A percentile compares a stretch with the other conserved stretches of the same genome.
Evolutionary conservation across 2,113 vertebrate genomes (phyloP).

Genomic region (Thamnaconus septentrionalis): DNA sequence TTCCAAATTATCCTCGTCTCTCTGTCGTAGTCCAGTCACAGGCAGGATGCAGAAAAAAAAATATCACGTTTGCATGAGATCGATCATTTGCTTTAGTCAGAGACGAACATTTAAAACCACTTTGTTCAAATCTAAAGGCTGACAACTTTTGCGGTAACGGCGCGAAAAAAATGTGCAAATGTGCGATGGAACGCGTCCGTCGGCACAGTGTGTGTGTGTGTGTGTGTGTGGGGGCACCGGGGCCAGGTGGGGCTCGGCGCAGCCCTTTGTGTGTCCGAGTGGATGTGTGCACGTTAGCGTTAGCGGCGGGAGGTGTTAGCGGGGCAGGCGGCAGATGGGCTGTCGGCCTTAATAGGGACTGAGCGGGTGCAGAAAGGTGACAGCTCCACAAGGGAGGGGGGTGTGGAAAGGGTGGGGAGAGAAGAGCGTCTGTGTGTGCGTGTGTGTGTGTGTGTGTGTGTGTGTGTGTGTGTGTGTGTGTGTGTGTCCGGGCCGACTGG

Average conservation of each 20-base stretch:
- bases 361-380: slow-evolving; percentile 72
- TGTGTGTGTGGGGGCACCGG: neutral
- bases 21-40: slow-evolving; percentile 36
- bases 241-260: slow-evolving; percentile 49
- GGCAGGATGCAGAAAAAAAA: too few species aligned
- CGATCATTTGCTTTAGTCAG: neutral
- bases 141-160: too few species aligned
- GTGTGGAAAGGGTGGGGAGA: slow-evolving; percentile 33
- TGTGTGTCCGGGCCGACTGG: slow-evolving; percentile 14
- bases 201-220: neutral
- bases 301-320: slow-evolving; percentile 75
- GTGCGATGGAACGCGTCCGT: too few species aligned
- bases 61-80: slow-evolving; percentile 24
- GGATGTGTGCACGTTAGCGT: slow-evolving; percentile 64
- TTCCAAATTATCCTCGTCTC: slow-evolving; percentile 61
- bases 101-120: too few species aligned
- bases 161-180: too few species aligned
- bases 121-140: too few species aligned
- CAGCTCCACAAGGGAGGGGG: slow-evolving; percentile 62
- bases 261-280: slow-evolving; percentile 50
- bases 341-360: slow-evolving; percentile 80
- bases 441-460: slow-evolving; percentile 12
- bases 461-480: neutral
- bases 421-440: slow-evolving; percentile 7
- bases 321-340: slow-evolving; percentile 80